Percentiles rank a stretch among this genome's conserved stretches.
phyloP scores from a whole-genome alignment of 2,888 invertebrate genomes.

The Idaea straminata region DNA sequence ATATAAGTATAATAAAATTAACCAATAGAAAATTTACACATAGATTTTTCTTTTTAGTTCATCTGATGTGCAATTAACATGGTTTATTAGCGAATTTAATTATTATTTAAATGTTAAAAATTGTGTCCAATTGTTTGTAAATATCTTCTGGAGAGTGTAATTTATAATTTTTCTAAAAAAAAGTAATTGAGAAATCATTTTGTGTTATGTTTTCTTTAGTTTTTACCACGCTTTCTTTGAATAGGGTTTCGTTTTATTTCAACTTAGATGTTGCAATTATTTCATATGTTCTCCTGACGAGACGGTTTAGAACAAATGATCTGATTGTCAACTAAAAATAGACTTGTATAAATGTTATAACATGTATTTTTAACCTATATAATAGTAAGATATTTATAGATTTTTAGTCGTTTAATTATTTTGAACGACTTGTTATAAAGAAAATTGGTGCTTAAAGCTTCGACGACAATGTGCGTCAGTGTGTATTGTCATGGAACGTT shows the following conservation, averaged over 20 bases:
- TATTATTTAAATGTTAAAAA: conserved; percentile 57
- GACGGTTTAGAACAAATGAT: conserved; percentile 48
- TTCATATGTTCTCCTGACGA: conserved; percentile 43
- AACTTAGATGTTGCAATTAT: conserved; percentile 46
- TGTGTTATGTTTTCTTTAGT: conserved; percentile 43
- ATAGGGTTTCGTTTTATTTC: conserved; percentile 38
- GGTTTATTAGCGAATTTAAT: conserved; percentile 73
- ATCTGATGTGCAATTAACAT: conserved; percentile 65
- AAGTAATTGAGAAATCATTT: conserved; percentile 45
- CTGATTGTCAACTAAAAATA: conserved; percentile 68
- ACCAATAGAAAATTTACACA: conserved; percentile 68
- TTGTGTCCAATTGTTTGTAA: conserved; percentile 64
- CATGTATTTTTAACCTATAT: conserved; percentile 80
- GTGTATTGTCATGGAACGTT: conserved; percentile 72
- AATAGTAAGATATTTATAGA: conserved; percentile 81
- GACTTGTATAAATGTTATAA: conserved; percentile 79
- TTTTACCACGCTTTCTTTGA: conserved; percentile 46
- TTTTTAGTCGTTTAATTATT: conserved; percentile 80
- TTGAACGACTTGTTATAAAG: conserved; percentile 81
- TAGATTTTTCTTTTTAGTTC: conserved; percentile 69
- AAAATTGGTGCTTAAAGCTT: conserved; percentile 80
- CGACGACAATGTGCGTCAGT: conserved; percentile 59
- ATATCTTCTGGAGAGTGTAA: conserved; percentile 69
- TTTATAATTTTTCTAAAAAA: conserved; percentile 35
- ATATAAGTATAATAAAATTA: conserved; percentile 64